Base-by-base conservation (phyloP, 2,888 invertebrate species). In the Podabrus alpinus region DNA sequence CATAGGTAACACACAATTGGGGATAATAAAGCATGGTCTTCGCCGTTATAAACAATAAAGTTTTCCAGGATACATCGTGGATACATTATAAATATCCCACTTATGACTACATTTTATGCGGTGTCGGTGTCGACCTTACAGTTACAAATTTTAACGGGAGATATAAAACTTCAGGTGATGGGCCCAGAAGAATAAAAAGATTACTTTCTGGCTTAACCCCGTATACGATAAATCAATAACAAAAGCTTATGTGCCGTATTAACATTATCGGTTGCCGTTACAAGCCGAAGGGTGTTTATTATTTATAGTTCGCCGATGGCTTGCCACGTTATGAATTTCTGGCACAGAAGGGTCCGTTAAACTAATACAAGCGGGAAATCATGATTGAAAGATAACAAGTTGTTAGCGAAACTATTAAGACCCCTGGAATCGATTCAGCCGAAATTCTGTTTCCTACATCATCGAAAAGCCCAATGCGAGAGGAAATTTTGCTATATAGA, bases 1-100 rank as follows among this genome's bases (percentile, higher is more conserved):
- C 72, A 45, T 29, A 45, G 45, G 45, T 64, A 68, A 45, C 59
- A 66, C 25, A 17, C 72, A 59, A 62, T 68, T 59, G 72, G 72
- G 72, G 68, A 29, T 69, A 59, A 21, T 69, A 73, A 71, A 73
- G 68, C 69, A 68, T 64, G 19, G 29, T 69, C 29, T 73, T 66
- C 68, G 9, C 25, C 67, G 62, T 62, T 71, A 64, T 67, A 72
- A 72, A 72, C 68, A 73, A 73, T 73, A 69, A 59, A 66, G 15
- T 62, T 68, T 61, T 13, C 10, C 45, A 5, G 59, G 16, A 19
- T 61, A 25, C 59, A 21, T n/a, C n/a, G n/a, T n/a, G n/a, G n/a
- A n/a, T n/a, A n/a, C n/a, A n/a, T n/a, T n/a, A n/a, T 71, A 71
- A 71, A 71, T 71, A 64, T 13, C n/a, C 10, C 13, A 62, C 62